These are phyloP conservation scores for Oligia fasciuncula DNA, from an alignment of 2,888 invertebrate species.

Conservation along the genomic window DNA sequence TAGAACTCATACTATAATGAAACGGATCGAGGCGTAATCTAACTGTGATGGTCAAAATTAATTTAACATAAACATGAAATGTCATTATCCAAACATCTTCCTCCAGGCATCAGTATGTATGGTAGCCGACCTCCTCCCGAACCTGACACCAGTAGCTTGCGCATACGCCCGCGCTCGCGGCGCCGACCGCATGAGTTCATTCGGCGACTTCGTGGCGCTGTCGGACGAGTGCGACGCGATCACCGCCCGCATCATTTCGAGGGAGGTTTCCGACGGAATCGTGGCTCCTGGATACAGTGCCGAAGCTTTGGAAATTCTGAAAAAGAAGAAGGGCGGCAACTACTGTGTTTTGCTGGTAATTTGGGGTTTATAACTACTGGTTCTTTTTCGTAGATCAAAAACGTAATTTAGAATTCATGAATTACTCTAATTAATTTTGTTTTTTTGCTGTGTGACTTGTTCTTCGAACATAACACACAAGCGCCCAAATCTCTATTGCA, in stretches of 20 bases:
- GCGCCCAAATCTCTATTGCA: neutral
- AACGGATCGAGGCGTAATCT: neutral
- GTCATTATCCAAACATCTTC: neutral
- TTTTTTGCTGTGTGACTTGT: neutral
- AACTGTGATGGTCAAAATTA: neutral
- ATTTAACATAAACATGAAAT: too few relatives aligned
- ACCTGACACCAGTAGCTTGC: slow-evolving; percentile 94
- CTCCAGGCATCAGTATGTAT: slow-evolving; percentile 96
- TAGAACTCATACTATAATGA: neutral
- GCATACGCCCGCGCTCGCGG: slow-evolving; percentile 99
- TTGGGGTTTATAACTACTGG: slow-evolving; percentile 77
- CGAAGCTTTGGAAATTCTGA: slow-evolving; percentile 95
- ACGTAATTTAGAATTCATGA: neutral
- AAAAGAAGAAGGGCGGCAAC: slow-evolving; percentile 98
- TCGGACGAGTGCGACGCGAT: slow-evolving; percentile 97
- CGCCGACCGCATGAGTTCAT: slow-evolving; percentile 99
- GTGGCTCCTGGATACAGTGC: slow-evolving; percentile 97
- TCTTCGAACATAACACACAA: neutral
- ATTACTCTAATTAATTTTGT: neutral
- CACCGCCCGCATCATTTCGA: slow-evolving; percentile 97
- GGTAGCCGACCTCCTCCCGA: slow-evolving; percentile 95
- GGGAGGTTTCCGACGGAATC: slow-evolving; percentile 99
- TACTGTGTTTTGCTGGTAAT: slow-evolving; percentile 96
- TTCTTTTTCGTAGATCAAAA: neutral
- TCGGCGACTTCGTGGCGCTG: slow-evolving; percentile 99